Percentiles rank a stretch among this genome's conserved stretches.
These are phyloP conservation scores for Gallinago nigripennis DNA, from an alignment of 2,797 vertebrate species.

Conservation along the genomic window DNA sequence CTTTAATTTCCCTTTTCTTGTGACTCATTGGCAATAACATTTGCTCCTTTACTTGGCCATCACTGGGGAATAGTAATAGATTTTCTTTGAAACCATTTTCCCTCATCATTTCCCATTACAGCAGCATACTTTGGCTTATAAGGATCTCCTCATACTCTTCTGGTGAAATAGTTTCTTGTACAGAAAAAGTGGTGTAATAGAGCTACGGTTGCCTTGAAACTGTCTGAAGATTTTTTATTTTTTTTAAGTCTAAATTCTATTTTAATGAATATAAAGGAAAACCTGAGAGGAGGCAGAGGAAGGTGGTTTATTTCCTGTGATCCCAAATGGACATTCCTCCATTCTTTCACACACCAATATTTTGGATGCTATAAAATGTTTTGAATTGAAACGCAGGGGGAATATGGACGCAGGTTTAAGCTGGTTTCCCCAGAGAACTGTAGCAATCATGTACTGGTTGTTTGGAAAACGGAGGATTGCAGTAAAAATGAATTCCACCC, in stretches of 20 bases:
- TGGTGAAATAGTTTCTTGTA: conserved; percentile 38
- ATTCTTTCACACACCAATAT: background rate
- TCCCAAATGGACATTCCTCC: conserved; percentile 18
- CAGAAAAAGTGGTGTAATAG: conserved; percentile 19
- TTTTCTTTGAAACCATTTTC: conserved; percentile 69
- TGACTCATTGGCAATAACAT: conserved; percentile 44
- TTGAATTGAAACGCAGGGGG: background rate
- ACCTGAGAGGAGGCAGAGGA: background rate
- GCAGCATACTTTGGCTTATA: conserved; percentile 36
- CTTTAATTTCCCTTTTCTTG: conserved; percentile 49
- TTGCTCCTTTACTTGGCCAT: conserved; percentile 64
- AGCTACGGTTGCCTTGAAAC: conserved; percentile 24
- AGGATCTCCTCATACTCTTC: conserved; percentile 39
- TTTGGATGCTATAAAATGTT: conserved; percentile 17
- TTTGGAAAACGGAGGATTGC: conserved; percentile 53
- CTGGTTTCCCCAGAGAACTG: conserved; percentile 28
- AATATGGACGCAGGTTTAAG: background rate
- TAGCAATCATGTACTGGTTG: conserved; percentile 24
- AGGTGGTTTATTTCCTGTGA: background rate
- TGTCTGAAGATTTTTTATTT: background rate
- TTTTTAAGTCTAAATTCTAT: background rate
- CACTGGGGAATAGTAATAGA: conserved; percentile 63
- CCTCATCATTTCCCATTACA: conserved; percentile 65
- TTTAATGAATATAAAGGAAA: conserved; percentile 4
- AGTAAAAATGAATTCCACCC: conserved; percentile 17